Evolutionary conservation across 1,140 invertebrate species (phyloP).

Genomic region (Tetramorium simillimum): DNA sequence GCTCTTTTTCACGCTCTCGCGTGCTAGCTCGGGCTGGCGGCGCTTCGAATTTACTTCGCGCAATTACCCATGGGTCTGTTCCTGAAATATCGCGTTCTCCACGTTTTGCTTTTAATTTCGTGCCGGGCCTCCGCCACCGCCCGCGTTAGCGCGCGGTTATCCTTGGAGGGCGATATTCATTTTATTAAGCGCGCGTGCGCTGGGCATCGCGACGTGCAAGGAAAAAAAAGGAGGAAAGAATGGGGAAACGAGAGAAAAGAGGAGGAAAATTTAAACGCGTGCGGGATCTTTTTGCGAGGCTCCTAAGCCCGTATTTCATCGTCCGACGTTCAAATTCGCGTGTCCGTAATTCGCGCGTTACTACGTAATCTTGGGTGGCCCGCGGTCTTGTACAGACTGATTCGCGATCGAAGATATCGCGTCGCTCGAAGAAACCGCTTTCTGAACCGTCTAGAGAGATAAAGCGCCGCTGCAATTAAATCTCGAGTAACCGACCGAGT

Average conservation of each 20-base stretch:
- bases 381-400: conserved; percentile 41
- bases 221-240: not conserved
- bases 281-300: conserved; percentile 1
- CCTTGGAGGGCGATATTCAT: conserved; percentile 44
- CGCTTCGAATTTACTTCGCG: conserved; percentile 67
- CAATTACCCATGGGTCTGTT: conserved; percentile 69
- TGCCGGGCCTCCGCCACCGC: conserved; percentile 33
- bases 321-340: conserved; percentile 40
- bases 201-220: conserved; percentile 37
- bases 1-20: conserved; percentile 47
- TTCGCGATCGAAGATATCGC: conserved; percentile 38
- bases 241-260: conserved; percentile 12
- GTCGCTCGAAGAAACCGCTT: conserved; percentile 18
- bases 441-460: not conserved
- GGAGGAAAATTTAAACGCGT: conserved; percentile 41
- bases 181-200: conserved; percentile 62
- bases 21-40: conserved; percentile 10
- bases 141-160: conserved; percentile 38
- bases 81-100: conserved; percentile 60
- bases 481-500: conserved; percentile 44
- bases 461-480: conserved; percentile 48
- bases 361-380: conserved; percentile 13
- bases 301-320: conserved; percentile 22
- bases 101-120: conserved; percentile 71
- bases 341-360: conserved; percentile 53